Evolutionary conservation across 2,113 vertebrate genomes (phyloP).

Genomic region (Grus americana): DNA sequence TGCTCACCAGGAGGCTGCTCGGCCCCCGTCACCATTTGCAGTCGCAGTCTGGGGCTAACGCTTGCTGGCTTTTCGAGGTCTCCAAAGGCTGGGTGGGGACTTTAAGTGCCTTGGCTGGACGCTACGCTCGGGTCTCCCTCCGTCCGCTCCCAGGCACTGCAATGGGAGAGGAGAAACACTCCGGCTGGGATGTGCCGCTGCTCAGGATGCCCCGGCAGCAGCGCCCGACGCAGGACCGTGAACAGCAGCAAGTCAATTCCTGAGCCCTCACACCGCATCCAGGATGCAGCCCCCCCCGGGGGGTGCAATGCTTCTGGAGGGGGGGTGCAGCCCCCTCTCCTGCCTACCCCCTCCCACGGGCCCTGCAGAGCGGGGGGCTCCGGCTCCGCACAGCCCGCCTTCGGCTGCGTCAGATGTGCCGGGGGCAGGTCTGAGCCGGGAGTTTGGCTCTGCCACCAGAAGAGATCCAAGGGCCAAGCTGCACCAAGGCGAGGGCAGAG

Average conservation of each 20-base stretch:
- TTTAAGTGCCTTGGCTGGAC: not conserved
- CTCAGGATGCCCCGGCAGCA: not conserved
- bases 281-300: not conserved
- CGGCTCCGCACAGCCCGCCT: not conserved
- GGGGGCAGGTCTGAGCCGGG: not conserved
- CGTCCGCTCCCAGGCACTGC: not conserved
- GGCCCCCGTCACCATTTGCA: not conserved
- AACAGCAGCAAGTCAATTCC: fast-evolving
- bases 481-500: fast-evolving
- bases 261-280: fast-evolving
- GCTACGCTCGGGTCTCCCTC: not conserved
- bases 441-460: not conserved
- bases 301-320: not conserved
- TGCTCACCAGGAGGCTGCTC: not conserved
- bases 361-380: not conserved
- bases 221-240: not conserved
- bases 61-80: too few relatives aligned
- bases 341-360: not conserved
- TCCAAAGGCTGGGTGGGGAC: not conserved
- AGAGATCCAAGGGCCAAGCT: not conserved
- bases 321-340: not conserved
- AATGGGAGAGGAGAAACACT: fast-evolving
- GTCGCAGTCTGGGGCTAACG: not conserved
- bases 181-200: fast-evolving
- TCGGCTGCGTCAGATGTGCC: too few relatives aligned